phyloP scores from a whole-genome alignment of 1,140 invertebrate genomes.

The Microplitis demolitor region DNA sequence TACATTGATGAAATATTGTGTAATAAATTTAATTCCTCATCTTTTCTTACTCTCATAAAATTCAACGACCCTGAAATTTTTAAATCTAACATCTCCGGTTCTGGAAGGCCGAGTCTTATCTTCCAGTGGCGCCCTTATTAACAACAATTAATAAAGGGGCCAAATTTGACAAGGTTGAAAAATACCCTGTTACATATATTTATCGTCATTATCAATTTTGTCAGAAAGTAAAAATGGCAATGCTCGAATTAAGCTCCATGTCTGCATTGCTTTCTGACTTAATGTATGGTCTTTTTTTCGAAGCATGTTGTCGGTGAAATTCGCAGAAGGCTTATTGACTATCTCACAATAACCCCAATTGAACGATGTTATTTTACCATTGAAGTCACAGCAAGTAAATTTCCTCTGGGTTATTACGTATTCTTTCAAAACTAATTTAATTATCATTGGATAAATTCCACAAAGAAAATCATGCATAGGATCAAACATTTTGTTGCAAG shows the following conservation, averaged over 20 bases:
- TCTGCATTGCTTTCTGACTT: slow-evolving; percentile 41
- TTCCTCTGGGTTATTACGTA: slow-evolving; percentile 14
- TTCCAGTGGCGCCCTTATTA: too few relatives aligned
- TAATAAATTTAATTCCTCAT: too few relatives aligned
- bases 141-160: too few relatives aligned
- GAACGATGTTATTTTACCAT: slow-evolving; percentile 32
- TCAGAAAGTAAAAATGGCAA: slow-evolving; percentile 37
- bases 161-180: too few relatives aligned
- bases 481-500: slow-evolving; percentile 33
- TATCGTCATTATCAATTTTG: slow-evolving; percentile 30
- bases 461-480: slow-evolving; percentile 34
- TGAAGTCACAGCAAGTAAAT: slow-evolving; percentile 28
- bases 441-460: slow-evolving; percentile 30
- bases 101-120: too few relatives aligned
- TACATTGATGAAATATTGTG: too few relatives aligned
- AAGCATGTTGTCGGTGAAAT: slow-evolving; percentile 35
- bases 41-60: too few relatives aligned
- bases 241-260: slow-evolving; percentile 33
- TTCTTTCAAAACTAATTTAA: slow-evolving; percentile 27
- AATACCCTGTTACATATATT: too few relatives aligned
- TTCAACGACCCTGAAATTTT: too few relatives aligned
- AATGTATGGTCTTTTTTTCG: slow-evolving; percentile 28
- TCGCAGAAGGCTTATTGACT: slow-evolving; percentile 38
- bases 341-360: slow-evolving; percentile 34
- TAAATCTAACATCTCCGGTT: too few relatives aligned